A percentile compares a stretch with the other conserved stretches of the same genome.
Evolutionary conservation across 2,888 invertebrate genomes (phyloP).

Genomic region (Physocephala rufipes): DNA sequence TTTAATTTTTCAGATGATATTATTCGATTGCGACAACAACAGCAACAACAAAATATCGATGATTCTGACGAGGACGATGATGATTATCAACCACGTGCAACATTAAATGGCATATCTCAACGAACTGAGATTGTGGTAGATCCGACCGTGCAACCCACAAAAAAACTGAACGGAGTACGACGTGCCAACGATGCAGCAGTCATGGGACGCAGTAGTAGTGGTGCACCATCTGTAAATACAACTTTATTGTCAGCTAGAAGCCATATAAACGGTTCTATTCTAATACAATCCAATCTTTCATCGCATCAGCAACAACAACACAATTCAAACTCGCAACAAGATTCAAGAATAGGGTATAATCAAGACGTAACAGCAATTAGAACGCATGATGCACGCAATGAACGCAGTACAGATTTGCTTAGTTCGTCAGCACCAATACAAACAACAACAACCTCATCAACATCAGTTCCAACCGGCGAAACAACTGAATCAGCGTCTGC

Average conservation of each 20-base stretch:
- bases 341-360: background rate
- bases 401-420: background rate
- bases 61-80: conserved; percentile 69
- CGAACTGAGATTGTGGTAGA: conserved; percentile 31
- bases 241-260: conserved; percentile 14
- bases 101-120: background rate
- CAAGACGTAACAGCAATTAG: conserved; percentile 7
- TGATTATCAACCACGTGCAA: conserved; percentile 15
- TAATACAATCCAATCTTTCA: conserved; percentile 14
- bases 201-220: conserved; percentile 37
- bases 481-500: background rate
- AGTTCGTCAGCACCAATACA: background rate
- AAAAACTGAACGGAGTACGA: conserved; percentile 42
- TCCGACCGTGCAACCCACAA: conserved; percentile 40
- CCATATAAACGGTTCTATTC: background rate
- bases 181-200: conserved; percentile 39
- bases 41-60: conserved; percentile 50
- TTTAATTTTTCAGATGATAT: conserved; percentile 45
- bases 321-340: background rate
- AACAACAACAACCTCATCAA: background rate
- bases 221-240: conserved; percentile 31
- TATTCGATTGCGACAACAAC: conserved; percentile 69
- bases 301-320: conserved; percentile 30
- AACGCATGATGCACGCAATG: conserved; percentile 19
- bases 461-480: conserved; percentile 1